Evolutionary conservation across 1,140 invertebrate species (phyloP), one percentile per base, ranked within the genome.

Genomic region (Papilio machaon): DNA sequence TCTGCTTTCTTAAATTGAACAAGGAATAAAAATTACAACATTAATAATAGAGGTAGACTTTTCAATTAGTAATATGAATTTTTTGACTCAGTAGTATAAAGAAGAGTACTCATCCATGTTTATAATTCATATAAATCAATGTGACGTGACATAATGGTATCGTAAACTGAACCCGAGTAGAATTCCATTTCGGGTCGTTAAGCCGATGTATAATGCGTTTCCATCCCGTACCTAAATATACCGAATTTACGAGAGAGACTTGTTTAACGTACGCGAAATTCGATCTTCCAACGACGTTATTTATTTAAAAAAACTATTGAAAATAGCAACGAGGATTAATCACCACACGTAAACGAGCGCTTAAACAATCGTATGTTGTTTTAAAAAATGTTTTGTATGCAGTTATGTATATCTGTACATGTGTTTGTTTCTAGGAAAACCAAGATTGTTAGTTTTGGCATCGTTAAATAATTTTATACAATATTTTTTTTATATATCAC

Each of bases 181-280:
- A 23, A 75, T 75, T 75, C 73, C 73, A 46, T 75, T 75, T 75
- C 19, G 73, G 46, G 73, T 75, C 73, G 73, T 52, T 75, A 75
- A 75, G 46, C 47, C 73, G 7, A 19, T 19, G 73, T 67, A 67
- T 30, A 74, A 52, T 47, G 46, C 73, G 73, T 74, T 75, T 10
- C 73, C 47, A 75, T 75, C 19, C 46, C 19, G 60, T 64, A 64
- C 60, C 64, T 52, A 75, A 75, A 75, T 75, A 47, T 75, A 75
- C 46, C 47, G 46, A 75, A 75, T 75, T 75, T 52, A 46, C 43
- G 17, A 75, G 70, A n/a, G 15, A 73, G 35, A 73, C 43, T 49
- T 75, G 47, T 52, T 75, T 52, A 75, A 75, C 47, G 70, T 73
- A 73, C 30, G 46, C 73, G 19, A 52, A 52, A 75, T 75, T 52